Conservation (phyloP, 2,888 invertebrate genomes). For the Eupithecia inturbata region DNA sequence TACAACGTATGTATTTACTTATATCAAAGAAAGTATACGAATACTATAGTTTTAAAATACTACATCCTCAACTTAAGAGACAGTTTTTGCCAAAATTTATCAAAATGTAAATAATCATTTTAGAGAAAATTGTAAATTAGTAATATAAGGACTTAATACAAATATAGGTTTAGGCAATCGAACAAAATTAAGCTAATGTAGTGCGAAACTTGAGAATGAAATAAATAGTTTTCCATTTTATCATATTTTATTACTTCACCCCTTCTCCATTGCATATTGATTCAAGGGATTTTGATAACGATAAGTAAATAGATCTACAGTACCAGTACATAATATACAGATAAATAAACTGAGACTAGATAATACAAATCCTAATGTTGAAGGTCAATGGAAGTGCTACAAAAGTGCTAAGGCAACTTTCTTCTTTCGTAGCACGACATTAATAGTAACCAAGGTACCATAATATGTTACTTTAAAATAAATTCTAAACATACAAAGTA, state of each 20-base stretch:
- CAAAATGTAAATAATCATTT: constrained; percentile 24
- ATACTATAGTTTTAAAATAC: constrained; percentile 24
- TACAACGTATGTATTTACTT: constrained; percentile 19
- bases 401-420: not conserved
- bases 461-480: too few relatives aligned
- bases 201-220: constrained; percentile 56
- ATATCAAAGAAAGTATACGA: constrained; percentile 46
- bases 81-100: constrained; percentile 23
- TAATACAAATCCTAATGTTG: not conserved
- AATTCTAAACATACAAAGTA: not conserved
- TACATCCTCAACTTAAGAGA: constrained; percentile 15
- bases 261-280: not conserved
- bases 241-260: constrained; percentile 30
- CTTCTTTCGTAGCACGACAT: not conserved
- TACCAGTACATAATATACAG: not conserved
- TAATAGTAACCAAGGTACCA: too few relatives aligned
- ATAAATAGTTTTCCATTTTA: constrained; percentile 71
- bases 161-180: constrained; percentile 31
- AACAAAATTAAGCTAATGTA: constrained; percentile 48
- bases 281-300: not conserved
- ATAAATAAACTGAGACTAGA: not conserved
- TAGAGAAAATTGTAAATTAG: constrained; percentile 39
- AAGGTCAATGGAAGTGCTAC: not conserved
- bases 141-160: constrained; percentile 38
- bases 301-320: not conserved